A percentile compares a stretch with the other conserved stretches of the same genome.
These are phyloP conservation scores for Orthonevra nobilis DNA, from an alignment of 2,888 invertebrate genomes.

Conservation along the genomic window DNA sequence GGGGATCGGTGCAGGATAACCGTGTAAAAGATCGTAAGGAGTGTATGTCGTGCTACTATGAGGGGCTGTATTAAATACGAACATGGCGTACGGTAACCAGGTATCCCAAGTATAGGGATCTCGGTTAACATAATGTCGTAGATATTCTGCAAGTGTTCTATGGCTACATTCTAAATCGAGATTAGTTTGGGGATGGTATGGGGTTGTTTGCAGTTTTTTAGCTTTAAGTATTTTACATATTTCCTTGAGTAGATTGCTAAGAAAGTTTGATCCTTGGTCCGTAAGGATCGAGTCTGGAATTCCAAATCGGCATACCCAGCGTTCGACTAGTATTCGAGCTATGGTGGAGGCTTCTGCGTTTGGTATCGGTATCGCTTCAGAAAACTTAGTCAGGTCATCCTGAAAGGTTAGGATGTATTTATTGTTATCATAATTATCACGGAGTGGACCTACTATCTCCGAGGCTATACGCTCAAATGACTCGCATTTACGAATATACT, in stretches of 20 bases:
- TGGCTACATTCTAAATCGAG: no score
- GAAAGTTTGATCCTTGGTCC: no score
- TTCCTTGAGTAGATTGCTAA: no score
- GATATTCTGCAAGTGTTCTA: background rate
- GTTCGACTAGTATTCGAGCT: background rate
- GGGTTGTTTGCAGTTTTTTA: no score
- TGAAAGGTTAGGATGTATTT: no score
- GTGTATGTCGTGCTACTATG: constrained; percentile 5
- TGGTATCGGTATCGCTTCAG: background rate
- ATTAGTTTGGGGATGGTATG: no score
- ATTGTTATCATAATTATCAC: background rate
- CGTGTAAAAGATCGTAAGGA: constrained; percentile 4
- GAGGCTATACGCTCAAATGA: no score
- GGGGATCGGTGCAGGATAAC: background rate
- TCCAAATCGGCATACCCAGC: background rate
- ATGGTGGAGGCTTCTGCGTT: no score
- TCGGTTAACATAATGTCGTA: constrained; percentile 67
- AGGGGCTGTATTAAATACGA: background rate
- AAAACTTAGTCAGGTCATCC: constrained; percentile 1
- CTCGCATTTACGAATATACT: no score
- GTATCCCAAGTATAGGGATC: constrained; percentile 48
- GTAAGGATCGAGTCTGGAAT: background rate
- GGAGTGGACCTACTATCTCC: background rate
- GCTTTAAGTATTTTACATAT: no score
- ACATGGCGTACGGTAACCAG: constrained; percentile 4